Base-by-base conservation (phyloP, 1,140 invertebrate species). In the Euwallacea fornicatus region DNA sequence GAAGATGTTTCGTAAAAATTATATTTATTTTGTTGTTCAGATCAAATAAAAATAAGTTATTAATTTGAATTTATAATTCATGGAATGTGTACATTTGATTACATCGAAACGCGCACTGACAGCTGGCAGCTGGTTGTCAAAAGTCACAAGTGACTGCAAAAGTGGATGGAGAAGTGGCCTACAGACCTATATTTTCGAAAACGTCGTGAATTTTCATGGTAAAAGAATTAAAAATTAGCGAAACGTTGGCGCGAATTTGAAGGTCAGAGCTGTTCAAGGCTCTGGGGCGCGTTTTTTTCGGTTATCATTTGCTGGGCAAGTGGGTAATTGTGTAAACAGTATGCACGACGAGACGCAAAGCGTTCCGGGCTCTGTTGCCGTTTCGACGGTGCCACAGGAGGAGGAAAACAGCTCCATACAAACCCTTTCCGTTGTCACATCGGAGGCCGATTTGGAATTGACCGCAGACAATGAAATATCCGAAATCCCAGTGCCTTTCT, bases 161-260 rank as follows among this genome's bases (percentile, higher is more conserved):
- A 85, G 86, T 85, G 86, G 86, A 87, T 2, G 10, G 86, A 86
- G 83, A 85, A 87, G 86, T 88, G 87, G 85, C 87, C 87, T 87
- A 88, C 83, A 87, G 86, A 88, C 86, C 86, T 88, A 87, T 85
- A 88, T 87, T 87, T 86, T 80, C 82, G 54, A 81, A 81, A 83
- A 83, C 83, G 83, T 84, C 83, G 81, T 80, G 83, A 83, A 85
- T 85, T 85, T 85, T 79, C 79, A 81, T 79, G 74, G 77, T 74
- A 74, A 74, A 80, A 79, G 77, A 80, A 80, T 80, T 79, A 79
- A 76, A 80, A 77, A 77, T 78, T 80, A 73, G 80, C 77, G 79
- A 78, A 80, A 81, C 78, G 77, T 81, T 81, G 81, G 77, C 76
- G 78, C 74, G 76, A 72, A 74, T 71, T 74, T 74, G 77, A 81